These are phyloP conservation scores for Melitaea athalia DNA, from an alignment of 2,888 invertebrate genomes.

Conservation along the genomic window DNA sequence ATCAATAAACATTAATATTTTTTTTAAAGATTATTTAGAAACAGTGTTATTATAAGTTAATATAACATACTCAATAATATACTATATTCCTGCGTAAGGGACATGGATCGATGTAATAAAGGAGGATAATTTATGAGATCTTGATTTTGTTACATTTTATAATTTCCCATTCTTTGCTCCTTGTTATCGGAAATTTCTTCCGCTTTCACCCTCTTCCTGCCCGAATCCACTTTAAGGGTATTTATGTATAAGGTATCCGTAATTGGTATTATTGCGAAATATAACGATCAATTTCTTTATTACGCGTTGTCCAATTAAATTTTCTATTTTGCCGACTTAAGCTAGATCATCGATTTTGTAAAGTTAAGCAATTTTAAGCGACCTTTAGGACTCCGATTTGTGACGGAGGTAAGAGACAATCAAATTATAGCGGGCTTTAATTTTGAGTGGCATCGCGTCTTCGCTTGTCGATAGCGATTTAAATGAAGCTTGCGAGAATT, in stretches of 20 bases:
- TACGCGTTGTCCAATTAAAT: conserved; percentile 29
- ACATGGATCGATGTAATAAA: conserved; percentile 55
- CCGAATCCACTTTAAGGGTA: conserved; percentile 70
- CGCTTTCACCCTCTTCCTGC: conserved; percentile 73
- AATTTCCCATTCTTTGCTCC: conserved; percentile 72
- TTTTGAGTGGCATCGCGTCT: conserved; percentile 61
- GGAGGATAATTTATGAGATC: conserved; percentile 50
- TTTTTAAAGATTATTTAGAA: not conserved
- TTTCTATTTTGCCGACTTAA: conserved; percentile 21
- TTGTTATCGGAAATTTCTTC: conserved; percentile 76
- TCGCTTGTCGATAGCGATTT: conserved; percentile 72
- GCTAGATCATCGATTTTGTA: conserved; percentile 27
- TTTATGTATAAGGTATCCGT: conserved; percentile 74
- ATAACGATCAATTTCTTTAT: conserved; percentile 58
- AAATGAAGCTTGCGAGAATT: conserved; percentile 77
- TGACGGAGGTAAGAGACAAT: conserved; percentile 53
- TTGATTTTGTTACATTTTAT: conserved; percentile 65
- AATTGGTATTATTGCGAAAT: conserved; percentile 71
- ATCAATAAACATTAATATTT: conserved; percentile 1
- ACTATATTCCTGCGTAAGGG: conserved; percentile 2
- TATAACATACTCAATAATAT: not conserved
- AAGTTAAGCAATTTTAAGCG: conserved; percentile 42
- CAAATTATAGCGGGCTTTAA: conserved; percentile 61
- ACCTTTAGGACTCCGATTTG: conserved; percentile 47
- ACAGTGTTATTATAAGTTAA: not conserved